Evolutionary conservation across 1,140 invertebrate genomes (phyloP).

Genomic region (Aphis gossypii): DNA sequence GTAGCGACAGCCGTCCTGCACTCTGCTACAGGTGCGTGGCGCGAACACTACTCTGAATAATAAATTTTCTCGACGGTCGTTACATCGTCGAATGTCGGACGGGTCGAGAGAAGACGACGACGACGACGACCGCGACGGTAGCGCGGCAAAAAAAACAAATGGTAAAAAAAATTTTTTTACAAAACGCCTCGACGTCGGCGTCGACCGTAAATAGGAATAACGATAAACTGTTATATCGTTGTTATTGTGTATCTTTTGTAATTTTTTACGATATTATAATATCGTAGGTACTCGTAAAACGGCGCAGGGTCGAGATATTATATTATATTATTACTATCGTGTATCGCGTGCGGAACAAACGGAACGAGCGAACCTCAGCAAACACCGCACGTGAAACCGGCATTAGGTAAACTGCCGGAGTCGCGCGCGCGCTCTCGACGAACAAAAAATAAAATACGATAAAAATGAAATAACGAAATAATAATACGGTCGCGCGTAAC

Average conservation of each 20-base stretch:
- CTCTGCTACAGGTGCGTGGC: background rate
- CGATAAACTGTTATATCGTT: no score
- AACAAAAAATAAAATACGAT: background rate
- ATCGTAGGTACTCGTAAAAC: no score
- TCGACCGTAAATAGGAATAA: no score
- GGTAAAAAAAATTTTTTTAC: background rate
- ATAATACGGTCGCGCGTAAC: no score
- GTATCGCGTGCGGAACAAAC: background rate
- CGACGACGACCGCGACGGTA: no score
- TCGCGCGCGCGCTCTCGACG: background rate
- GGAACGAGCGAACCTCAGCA: background rate
- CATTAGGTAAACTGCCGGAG: background rate
- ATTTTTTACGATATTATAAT: no score
- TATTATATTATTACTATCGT: background rate
- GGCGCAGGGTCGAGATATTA: no score
- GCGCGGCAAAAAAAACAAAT: background rate
- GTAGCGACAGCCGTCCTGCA: background rate
- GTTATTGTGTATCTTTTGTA: background rate
- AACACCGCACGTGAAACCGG: background rate
- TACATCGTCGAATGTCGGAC: background rate
- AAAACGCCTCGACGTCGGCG: background rate
- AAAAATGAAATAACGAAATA: background rate
- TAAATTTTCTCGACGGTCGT: background rate
- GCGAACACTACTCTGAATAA: background rate
- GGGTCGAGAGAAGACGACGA: no score